These are phyloP conservation scores for Natrix natrix DNA, from an alignment of 2,797 vertebrate genomes.

Conservation along the genomic window DNA sequence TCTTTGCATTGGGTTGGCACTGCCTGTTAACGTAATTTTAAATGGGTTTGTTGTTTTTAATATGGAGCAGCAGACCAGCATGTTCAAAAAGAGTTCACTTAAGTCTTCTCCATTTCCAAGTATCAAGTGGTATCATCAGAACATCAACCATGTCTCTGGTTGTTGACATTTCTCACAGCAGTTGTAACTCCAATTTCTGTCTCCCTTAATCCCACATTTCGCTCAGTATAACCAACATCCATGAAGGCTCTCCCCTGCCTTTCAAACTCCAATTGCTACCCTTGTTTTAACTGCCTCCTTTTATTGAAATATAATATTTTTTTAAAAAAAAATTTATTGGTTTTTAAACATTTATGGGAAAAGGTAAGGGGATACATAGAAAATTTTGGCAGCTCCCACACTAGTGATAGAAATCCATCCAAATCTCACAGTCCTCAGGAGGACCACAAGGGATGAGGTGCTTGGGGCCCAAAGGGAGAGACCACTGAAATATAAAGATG, in stretches of 20 bases:
- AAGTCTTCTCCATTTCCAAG: background rate
- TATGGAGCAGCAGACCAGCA: background rate
- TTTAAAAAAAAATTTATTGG: too few relatives aligned
- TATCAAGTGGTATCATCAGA: background rate
- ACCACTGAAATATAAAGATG: too few relatives aligned
- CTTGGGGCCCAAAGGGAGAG: too few relatives aligned
- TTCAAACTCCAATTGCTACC: background rate
- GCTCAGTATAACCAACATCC: background rate
- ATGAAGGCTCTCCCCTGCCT: background rate
- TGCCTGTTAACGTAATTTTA: background rate
- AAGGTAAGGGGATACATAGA: too few relatives aligned
- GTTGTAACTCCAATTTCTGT: background rate
- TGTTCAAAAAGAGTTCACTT: background rate
- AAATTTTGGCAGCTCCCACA: too few relatives aligned
- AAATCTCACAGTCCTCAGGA: too few relatives aligned
- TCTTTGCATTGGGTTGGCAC: background rate
- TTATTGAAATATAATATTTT: background rate
- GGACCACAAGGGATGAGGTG: too few relatives aligned
- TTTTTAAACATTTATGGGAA: too few relatives aligned
- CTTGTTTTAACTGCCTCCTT: background rate
- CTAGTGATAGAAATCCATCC: too few relatives aligned
- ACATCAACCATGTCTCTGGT: background rate
- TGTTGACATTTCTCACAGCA: background rate
- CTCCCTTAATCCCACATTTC: background rate
- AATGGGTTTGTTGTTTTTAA: background rate